Base-by-base conservation (phyloP, 2,113 vertebrate species). In the Anser brachyrhynchus region DNA sequence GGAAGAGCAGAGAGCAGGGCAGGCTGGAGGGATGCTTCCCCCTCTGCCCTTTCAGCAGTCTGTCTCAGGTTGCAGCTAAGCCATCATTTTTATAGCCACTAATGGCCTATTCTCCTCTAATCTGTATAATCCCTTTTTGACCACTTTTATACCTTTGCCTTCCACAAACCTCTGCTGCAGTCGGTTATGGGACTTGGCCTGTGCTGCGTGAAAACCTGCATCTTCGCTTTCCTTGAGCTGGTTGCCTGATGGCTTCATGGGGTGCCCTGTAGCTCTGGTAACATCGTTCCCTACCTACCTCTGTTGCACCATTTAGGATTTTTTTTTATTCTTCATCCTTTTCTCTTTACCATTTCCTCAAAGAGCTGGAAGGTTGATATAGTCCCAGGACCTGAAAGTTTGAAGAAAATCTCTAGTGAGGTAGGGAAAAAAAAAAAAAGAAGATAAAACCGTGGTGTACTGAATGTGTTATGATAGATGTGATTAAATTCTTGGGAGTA, bases 401-500 rank as follows among this genome's bases (percentile, higher is more conserved):
- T 72, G 46, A 94, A 95, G 35, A 61, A 89, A 79, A 76, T 87
- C 62, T 91, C 77, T 66, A 57, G 57, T 0, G 8, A 91, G 33
- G 23, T 2, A 84, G 74, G 66, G 71, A 89, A 84, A 85, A 61
- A 86, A 62, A 51, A 51, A 25, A 51, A 49, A 21, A 85, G 37
- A 65, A 91, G 72, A 94, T 86, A 95, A 94, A 97, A 70, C 73
- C 94, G 72, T 95, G 82, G 93, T 96, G 94, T 96, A 97, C 90
- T 95, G 89, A 97, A 94, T 83, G 57, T 88, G 44, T 84, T 91
- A 77, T n/a, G 84, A 93, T 84, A 95, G 81, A 93, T 80, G 81
- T 96, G 93, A 97, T 78, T 93, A 92, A 97, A 94, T 97, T 97
- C 84, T 96, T 97, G 96, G 96, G 94, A 86, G 22, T 88, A 59